A percentile compares a stretch with the other conserved stretches of the same genome.
Evolutionary conservation across 2,797 vertebrate genomes (phyloP).

Genomic region (Falco novaeseelandiae): DNA sequence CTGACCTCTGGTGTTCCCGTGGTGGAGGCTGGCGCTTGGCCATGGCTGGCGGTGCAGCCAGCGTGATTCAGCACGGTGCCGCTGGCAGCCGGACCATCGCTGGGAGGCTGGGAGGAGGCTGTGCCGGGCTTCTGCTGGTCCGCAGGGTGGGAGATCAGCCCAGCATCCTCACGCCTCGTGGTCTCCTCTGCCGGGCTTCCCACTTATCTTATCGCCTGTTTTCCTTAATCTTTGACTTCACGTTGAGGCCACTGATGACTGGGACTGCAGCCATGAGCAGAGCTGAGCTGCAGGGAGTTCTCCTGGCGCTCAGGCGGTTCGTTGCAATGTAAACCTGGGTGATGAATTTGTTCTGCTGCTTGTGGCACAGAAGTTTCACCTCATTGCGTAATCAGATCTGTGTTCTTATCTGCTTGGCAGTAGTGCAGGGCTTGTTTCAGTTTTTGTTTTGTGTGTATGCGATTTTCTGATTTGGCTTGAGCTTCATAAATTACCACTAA

Average conservation of each 20-base stretch:
- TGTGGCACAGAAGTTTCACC: not conserved
- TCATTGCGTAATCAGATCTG: not conserved
- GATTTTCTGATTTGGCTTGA: not conserved
- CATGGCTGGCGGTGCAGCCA: not conserved
- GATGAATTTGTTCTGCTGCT: not conserved
- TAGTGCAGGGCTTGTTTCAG: not conserved
- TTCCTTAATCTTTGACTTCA: not conserved
- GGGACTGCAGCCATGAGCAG: not conserved
- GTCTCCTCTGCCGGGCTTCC: not conserved
- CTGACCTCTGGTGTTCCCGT: not conserved
- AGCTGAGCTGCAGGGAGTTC: not conserved
- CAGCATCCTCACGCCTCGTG: not conserved
- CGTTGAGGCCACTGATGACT: not conserved
- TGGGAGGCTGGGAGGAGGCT: not conserved
- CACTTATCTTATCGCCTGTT: not conserved
- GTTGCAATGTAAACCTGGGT: not conserved
- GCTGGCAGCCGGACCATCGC: not conserved
- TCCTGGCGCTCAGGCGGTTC: not conserved
- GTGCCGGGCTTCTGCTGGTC: not conserved
- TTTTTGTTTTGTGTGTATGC: not conserved
- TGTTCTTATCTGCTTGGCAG: not conserved
- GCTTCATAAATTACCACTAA: not conserved
- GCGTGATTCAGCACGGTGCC: accelerated
- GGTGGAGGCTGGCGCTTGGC: not conserved
- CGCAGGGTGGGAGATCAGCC: too few relatives aligned